phyloP scores from a whole-genome alignment of 2,888 invertebrate genomes.

The Xylota sylvarum region DNA sequence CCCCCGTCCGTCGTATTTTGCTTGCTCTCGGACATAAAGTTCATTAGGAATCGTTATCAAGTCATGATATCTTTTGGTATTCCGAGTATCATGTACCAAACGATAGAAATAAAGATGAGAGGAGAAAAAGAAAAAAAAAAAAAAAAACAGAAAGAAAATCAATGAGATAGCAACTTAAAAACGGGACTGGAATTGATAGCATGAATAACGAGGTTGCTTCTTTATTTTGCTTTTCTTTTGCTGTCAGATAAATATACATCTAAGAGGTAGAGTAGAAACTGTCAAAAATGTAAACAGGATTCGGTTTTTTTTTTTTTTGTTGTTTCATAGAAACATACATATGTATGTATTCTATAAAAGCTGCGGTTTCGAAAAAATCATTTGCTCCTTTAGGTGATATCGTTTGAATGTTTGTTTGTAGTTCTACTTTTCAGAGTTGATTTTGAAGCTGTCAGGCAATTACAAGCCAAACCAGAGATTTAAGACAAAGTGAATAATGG shows the following conservation, averaged over 20 bases:
- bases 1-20: not conserved
- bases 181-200: slow-evolving; percentile 58
- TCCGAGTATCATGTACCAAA: slow-evolving; percentile 61
- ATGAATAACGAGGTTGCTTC: slow-evolving; percentile 42
- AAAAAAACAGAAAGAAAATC: slow-evolving; percentile 41
- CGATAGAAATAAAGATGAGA: slow-evolving; percentile 58
- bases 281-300: not conserved
- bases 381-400: too few species aligned
- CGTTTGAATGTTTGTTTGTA: too few species aligned
- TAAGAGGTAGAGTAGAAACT: not conserved
- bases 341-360: too few species aligned
- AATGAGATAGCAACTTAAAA: slow-evolving; percentile 66
- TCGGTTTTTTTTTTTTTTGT: not conserved
- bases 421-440: too few species aligned
- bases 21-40: slow-evolving; percentile 62
- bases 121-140: not conserved
- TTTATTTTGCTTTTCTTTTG: slow-evolving; percentile 8
- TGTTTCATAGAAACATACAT: too few species aligned
- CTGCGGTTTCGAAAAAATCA: too few species aligned
- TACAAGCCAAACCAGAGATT: too few species aligned
- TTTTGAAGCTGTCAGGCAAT: too few species aligned
- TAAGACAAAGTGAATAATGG: too few species aligned
- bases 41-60: slow-evolving; percentile 77
- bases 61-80: slow-evolving; percentile 77
- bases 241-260: slow-evolving; percentile 12